Percentiles rank a stretch among this genome's conserved stretches.
Evolutionary conservation across 1,140 invertebrate genomes (phyloP).

Genomic region (Drosophila elegans): DNA sequence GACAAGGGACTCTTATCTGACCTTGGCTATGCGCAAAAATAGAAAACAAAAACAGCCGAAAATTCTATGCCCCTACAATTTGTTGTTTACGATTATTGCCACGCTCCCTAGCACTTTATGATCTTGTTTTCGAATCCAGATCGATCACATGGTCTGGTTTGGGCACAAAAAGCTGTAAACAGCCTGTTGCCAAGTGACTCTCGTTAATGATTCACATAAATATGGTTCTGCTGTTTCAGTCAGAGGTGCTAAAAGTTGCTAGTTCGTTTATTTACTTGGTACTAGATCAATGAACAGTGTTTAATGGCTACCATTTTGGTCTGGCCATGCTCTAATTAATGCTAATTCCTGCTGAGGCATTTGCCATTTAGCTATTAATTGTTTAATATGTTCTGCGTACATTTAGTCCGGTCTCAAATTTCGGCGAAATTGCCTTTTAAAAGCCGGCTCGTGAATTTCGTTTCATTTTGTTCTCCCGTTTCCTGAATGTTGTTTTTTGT

Average conservation of each 20-base stretch:
- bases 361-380: slow-evolving; percentile 50
- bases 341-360: slow-evolving; percentile 59
- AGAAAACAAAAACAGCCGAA: slow-evolving; percentile 43
- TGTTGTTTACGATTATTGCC: slow-evolving; percentile 59
- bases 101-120: slow-evolving; percentile 54
- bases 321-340: slow-evolving; percentile 65
- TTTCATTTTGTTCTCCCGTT: slow-evolving; percentile 25
- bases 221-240: slow-evolving; percentile 49
- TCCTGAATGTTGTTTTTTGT: slow-evolving; percentile 10
- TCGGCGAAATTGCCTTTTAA: slow-evolving; percentile 26
- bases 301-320: slow-evolving; percentile 36
- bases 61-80: slow-evolving; percentile 39
- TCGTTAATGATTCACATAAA: slow-evolving; percentile 70
- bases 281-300: slow-evolving; percentile 5
- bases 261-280: slow-evolving; percentile 44
- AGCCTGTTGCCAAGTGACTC: slow-evolving; percentile 54
- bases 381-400: slow-evolving; percentile 33
- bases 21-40: slow-evolving; percentile 47
- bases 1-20: slow-evolving; percentile 43
- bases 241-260: slow-evolving; percentile 50
- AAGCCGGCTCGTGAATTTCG: slow-evolving; percentile 27
- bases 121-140: slow-evolving; percentile 66
- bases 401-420: slow-evolving; percentile 36
- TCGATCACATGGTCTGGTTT: slow-evolving; percentile 37
- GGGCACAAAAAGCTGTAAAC: slow-evolving; percentile 25